phyloP scores from a whole-genome alignment of 2,113 vertebrate genomes.

The Pycnonotus jocosus region DNA sequence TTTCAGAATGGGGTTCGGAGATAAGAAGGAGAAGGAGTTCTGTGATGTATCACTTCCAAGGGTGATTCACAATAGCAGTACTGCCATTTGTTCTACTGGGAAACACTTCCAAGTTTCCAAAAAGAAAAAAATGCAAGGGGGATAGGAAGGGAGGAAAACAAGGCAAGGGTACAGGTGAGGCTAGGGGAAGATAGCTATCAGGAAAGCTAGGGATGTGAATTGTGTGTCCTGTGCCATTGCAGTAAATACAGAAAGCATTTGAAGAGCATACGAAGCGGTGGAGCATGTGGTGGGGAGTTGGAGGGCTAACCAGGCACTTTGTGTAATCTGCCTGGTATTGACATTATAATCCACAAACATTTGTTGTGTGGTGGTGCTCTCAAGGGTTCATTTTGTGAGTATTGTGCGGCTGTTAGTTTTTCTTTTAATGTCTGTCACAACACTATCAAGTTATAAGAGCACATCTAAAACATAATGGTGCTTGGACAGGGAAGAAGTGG shows the following conservation, averaged over 20 bases:
- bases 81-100: not conserved
- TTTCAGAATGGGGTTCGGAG: not conserved
- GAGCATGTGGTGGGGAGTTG: not conserved
- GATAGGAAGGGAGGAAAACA: not conserved
- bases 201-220: not conserved
- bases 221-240: not conserved
- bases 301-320: not conserved
- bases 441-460: not conserved
- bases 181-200: not conserved
- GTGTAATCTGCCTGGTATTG: not conserved
- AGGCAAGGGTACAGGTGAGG: not conserved
- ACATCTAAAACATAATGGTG: conserved; percentile 11
- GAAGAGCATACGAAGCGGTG: not conserved
- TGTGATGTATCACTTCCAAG: not conserved
- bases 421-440: conserved; percentile 16
- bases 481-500: conserved; percentile 29
- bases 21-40: not conserved
- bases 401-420: not conserved
- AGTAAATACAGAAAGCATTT: not conserved
- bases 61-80: not conserved
- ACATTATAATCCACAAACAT: not conserved
- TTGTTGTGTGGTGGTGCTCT: not conserved
- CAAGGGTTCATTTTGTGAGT: not conserved
- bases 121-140: not conserved
- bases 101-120: not conserved